Conservation (phyloP, 2,113 vertebrate genomes). For the Phoxinus phoxinus region DNA sequence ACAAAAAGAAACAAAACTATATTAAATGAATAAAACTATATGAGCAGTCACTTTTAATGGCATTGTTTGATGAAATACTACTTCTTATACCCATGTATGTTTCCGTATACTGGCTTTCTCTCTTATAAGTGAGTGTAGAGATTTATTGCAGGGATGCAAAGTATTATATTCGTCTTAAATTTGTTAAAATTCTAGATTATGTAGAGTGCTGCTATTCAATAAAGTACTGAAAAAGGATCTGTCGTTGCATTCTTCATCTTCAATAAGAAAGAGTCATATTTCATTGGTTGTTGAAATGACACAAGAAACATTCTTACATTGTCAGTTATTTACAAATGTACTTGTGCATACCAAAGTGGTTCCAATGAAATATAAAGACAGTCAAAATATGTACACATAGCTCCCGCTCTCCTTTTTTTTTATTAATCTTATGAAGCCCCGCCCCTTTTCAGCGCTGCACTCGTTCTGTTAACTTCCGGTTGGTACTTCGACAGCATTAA, state of each 20-base stretch:
- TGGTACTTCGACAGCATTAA: no score
- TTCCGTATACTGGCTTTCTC: constrained; percentile 78
- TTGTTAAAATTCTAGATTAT: constrained; percentile 80
- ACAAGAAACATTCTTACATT: background rate
- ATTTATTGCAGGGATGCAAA: constrained; percentile 79
- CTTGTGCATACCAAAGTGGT: background rate
- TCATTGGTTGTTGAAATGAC: background rate
- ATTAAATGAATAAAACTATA: constrained; percentile 70
- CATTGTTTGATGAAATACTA: constrained; percentile 79
- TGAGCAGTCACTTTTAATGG: constrained; percentile 78
- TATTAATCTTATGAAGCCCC: no score
- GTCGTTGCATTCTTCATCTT: constrained; percentile 5
- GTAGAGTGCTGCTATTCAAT: constrained; percentile 81
- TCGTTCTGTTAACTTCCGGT: no score
- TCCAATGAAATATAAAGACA: background rate
- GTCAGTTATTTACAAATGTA: background rate
- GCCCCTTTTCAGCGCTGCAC: no score
- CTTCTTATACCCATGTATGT: constrained; percentile 79
- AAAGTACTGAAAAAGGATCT: constrained; percentile 60
- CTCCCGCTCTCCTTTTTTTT: background rate
- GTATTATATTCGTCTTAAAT: constrained; percentile 79
- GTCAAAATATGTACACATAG: background rate
- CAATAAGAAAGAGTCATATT: background rate
- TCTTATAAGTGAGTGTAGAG: constrained; percentile 72
- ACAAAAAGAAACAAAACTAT: constrained; percentile 52